Evolutionary conservation across 2,113 vertebrate species (phyloP).

Genomic region (Galemys pyrenaicus): DNA sequence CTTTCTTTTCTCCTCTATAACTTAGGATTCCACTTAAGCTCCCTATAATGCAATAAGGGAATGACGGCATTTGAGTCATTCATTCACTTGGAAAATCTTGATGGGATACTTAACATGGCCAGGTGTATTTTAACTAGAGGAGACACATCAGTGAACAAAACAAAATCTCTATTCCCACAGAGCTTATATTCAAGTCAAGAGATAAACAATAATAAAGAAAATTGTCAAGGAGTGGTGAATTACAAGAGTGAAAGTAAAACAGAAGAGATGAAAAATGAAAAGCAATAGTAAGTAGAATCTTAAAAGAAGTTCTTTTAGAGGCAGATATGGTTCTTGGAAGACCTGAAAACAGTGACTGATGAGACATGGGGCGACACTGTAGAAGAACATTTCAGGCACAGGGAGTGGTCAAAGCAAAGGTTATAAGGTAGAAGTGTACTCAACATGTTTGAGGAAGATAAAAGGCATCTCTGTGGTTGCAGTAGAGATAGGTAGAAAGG

Average conservation of each 20-base stretch:
- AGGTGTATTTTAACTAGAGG: not conserved
- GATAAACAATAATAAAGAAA: not conserved
- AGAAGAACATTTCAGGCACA: not conserved
- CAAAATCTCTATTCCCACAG: not conserved
- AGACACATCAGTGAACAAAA: not conserved
- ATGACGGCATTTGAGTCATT: not conserved
- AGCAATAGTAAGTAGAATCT: not conserved
- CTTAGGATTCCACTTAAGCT: not conserved
- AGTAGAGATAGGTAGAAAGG: not conserved
- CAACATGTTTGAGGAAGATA: not conserved
- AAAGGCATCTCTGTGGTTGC: not conserved
- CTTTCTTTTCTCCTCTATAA: not conserved
- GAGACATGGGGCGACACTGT: not conserved
- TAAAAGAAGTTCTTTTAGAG: not conserved
- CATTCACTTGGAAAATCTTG: not conserved
- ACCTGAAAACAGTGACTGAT: not conserved
- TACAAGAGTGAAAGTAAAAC: not conserved
- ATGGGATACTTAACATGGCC: not conserved
- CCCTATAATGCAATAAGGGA: not conserved
- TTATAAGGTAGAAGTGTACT: not conserved
- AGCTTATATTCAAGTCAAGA: not conserved
- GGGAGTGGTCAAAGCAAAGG: not conserved
- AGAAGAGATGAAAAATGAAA: not conserved
- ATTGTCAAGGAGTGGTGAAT: not conserved
- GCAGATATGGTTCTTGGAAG: not conserved